Base-by-base conservation (phyloP, 2,888 invertebrate genomes). In the Periphyllus acericola region DNA sequence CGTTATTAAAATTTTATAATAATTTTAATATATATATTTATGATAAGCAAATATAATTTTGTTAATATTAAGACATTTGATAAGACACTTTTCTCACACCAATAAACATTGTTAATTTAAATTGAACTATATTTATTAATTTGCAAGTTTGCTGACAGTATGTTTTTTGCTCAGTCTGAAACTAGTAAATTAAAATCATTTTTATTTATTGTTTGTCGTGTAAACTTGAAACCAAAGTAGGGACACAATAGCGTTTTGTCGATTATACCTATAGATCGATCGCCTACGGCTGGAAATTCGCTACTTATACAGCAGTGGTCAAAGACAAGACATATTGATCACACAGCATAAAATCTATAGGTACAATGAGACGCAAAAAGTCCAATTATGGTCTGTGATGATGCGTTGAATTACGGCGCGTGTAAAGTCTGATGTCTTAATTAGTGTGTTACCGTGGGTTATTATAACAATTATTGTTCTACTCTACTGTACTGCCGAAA, bases 401-500 rank as follows among this genome's bases (percentile, higher is more conserved):
- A 60, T 34, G 74, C 40, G 36, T 75, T 83, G 83, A 74, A 83
- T 83, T 75, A 55, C 29, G 14, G 40, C 14, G 32, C 60, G 29
- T 83, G 36, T 60, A 75, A 75, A 83, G 75, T n/a, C 4, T 74
- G 74, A 83, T 60, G 83, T 83, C 83, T 83, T 75, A 83, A 83
- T 83, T 75, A 83, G 36, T 75, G 29, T 74, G 29, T 60, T 71
- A 82, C 9, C 17, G 55, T 66, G 6, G 66, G 66, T 66, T 66
- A 66, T 80, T n/a, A 36, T 34, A 75, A 40, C 21, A 40, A 40
- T 21, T 78, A 40, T 21, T 78, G 55, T 55, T 72, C 32, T 72
- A 8, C 17, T 72, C 52, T 32, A 34, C 14, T 25, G 52, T 19
- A 32, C 46, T 32, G 25, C 17, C 32, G 34, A 32, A 71, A 14